A percentile compares a stretch with the other conserved stretches of the same genome.
These are phyloP conservation scores for Sisyra terminalis DNA, from an alignment of 2,888 invertebrate genomes.

Conservation along the genomic window DNA sequence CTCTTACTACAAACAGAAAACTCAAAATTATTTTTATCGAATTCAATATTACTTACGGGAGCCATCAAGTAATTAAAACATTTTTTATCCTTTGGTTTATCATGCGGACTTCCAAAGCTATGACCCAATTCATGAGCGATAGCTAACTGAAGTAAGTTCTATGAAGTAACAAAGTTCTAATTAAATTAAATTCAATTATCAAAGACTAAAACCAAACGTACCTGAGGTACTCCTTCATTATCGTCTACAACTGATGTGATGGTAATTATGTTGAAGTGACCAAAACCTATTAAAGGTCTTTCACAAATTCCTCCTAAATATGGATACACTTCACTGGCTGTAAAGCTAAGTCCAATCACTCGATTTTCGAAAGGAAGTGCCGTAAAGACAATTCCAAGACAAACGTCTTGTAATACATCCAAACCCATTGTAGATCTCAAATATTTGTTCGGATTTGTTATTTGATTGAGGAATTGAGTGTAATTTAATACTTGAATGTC, in stretches of 20 bases:
- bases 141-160: slow-evolving; percentile 13
- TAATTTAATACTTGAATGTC: slow-evolving; percentile 29
- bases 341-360: slow-evolving; percentile 26
- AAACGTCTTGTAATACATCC: slow-evolving; percentile 30
- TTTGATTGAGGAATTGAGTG: slow-evolving; percentile 18
- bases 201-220: slow-evolving; percentile 21
- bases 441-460: slow-evolving; percentile 27
- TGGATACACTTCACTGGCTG: slow-evolving; percentile 28
- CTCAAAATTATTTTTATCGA: slow-evolving; percentile 23
- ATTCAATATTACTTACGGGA: slow-evolving; percentile 26
- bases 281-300: slow-evolving; percentile 26
- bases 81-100: slow-evolving; percentile 20
- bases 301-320: slow-evolving; percentile 35
- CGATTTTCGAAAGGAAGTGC: slow-evolving; percentile 32
- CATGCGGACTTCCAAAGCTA: slow-evolving; percentile 37
- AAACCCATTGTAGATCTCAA: slow-evolving; percentile 29
- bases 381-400: slow-evolving; percentile 34
- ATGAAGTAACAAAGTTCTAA: not conserved
- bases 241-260: slow-evolving; percentile 27
- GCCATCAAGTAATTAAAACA: slow-evolving; percentile 33
- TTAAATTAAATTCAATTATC: not conserved
- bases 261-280: slow-evolving; percentile 32
- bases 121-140: slow-evolving; percentile 26
- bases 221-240: slow-evolving; percentile 27
- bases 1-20: slow-evolving; percentile 35